Conservation (phyloP, 2,113 vertebrate species). For the Lipotes vexillifer region DNA sequence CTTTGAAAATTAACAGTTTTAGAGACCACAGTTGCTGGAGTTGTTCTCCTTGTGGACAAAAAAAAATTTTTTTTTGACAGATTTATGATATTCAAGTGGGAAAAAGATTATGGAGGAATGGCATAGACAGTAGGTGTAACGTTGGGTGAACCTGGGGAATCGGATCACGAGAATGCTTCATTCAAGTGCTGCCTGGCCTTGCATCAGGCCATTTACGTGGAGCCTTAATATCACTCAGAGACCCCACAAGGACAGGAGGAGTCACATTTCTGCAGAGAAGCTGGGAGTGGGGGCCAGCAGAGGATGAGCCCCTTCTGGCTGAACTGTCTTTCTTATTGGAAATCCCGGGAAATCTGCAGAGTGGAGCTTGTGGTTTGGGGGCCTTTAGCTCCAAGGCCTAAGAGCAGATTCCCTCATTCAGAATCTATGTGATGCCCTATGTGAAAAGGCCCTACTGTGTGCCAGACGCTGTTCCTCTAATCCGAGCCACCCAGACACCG, state of each 20-base stretch:
- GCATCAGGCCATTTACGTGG: background rate
- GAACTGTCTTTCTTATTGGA: background rate
- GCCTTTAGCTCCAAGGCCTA: background rate
- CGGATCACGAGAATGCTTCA: accelerated
- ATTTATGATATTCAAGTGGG: background rate
- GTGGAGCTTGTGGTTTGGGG: background rate
- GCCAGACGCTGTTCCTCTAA: background rate
- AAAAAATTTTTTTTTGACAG: background rate
- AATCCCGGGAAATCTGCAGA: background rate
- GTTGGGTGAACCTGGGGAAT: background rate
- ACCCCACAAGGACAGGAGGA: background rate
- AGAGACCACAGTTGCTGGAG: background rate
- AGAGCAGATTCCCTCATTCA: background rate
- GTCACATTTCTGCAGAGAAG: background rate
- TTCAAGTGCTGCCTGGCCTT: background rate
- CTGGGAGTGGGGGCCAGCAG: background rate
- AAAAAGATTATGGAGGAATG: background rate
- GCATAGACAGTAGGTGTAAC: accelerated
- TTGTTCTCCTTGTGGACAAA: background rate
- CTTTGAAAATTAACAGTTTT: background rate
- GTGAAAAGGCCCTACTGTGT: too few relatives aligned
- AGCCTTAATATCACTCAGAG: background rate
- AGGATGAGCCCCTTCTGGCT: background rate
- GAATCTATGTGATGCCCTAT: background rate
- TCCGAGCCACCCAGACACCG: background rate